phyloP scores from a whole-genome alignment of 2,113 vertebrate genomes.

The Anarhynchus alexandrinus region DNA sequence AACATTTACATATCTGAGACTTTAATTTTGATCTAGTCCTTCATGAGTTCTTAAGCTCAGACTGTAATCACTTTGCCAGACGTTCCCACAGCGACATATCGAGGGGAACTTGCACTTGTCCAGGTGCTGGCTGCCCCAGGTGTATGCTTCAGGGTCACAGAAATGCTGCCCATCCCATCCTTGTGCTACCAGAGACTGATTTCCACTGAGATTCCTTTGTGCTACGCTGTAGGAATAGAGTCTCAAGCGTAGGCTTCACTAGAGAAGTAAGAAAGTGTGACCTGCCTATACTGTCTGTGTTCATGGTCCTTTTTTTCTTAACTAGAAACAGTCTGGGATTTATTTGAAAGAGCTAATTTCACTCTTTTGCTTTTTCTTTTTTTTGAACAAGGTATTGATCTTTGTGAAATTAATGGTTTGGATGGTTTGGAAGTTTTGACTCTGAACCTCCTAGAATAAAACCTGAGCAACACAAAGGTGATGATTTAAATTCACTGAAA shows the following conservation, averaged over 20 bases:
- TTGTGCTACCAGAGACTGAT: neutral
- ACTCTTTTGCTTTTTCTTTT: neutral
- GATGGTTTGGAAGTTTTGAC: neutral
- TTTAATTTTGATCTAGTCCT: constrained; percentile 42
- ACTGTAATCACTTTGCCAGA: neutral
- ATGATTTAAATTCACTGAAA: neutral
- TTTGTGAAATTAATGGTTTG: neutral
- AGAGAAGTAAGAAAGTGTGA: neutral
- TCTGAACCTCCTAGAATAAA: neutral
- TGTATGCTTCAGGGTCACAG: neutral
- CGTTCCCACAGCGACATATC: rapidly evolving
- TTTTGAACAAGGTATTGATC: neutral
- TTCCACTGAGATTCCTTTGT: neutral
- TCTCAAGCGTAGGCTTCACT: neutral
- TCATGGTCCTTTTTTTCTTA: neutral
- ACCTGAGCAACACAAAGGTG: neutral
- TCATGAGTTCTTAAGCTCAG: neutral
- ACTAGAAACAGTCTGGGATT: neutral
- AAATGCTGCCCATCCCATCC: neutral
- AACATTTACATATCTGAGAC: constrained; percentile 48
- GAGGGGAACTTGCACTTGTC: neutral
- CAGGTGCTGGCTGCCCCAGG: neutral
- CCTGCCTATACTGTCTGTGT: neutral
- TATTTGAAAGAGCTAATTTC: neutral
- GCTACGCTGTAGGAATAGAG: neutral